Evolutionary conservation across 2,113 vertebrate species (phyloP), one percentile per base, ranked within the genome.

Genomic region (Haemorhous mexicanus): DNA sequence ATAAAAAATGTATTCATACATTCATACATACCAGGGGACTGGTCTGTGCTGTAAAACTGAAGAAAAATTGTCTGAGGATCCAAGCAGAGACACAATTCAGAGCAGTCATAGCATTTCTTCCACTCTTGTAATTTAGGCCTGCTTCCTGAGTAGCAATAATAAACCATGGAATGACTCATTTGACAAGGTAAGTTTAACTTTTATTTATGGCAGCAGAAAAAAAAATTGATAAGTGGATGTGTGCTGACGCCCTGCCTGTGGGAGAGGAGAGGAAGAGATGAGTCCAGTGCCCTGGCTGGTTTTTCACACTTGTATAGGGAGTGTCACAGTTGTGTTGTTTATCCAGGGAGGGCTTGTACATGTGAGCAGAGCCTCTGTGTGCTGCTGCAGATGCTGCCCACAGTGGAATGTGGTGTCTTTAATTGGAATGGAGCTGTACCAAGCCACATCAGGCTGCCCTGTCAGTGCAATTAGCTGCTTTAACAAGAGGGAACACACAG

Each of bases 401-500:
- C 47, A 8, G 24, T 18, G 39, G n/a, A 84, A 47, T 0, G 0
- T 0, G 11, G 0, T 41, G 4, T 26, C 41, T 74, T 19, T 30
- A 37, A 27, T 43, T 3, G 0, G 52, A 37, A 10, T 64, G 39
- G 49, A 61, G 80, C 73, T 73, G 55, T 74, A 55, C 59, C 46
- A 44, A 55, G 61, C 47, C 24, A 20, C 2, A 6, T 59, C 69
- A 75, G 72, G 39, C 69, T 59, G 41, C 35, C 16, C 23, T 16
- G 1, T 56, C 68, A 53, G 16, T 50, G 59, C 0, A 4, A 37
- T 70, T 49, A 66, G 46, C n/a, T 70, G 44, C 35, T 74, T 69
- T 66, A 59, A 50, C 47, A 44, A 41, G 43, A 39, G 30, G 28
- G 19, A 58, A 7, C 64, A 17, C 27, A 33, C 23, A 39, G 55